Evolutionary conservation across 2,113 vertebrate genomes (phyloP).

Genomic region (Lycocorax pyrrhopterus): DNA sequence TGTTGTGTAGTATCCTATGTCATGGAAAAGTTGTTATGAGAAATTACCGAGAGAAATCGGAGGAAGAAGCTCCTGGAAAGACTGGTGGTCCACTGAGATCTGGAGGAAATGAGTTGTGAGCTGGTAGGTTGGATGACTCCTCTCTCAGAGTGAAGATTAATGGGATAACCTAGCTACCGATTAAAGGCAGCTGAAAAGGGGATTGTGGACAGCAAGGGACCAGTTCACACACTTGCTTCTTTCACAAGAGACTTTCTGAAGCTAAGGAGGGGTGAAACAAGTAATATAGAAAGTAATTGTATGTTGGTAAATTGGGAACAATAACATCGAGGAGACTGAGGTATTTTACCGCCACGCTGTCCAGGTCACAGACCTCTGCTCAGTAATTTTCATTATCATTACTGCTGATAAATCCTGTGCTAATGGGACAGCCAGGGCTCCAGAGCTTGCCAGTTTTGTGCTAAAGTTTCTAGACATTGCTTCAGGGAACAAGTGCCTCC

Average conservation of each 20-base stretch:
- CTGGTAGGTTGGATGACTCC: background rate
- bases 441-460: background rate
- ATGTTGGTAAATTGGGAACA: background rate
- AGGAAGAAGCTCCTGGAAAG: constrained; percentile 38
- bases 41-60: background rate
- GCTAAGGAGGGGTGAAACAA: background rate
- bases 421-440: background rate
- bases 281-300: background rate
- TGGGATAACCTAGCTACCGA: background rate
- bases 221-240: background rate
- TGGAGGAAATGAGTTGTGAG: background rate
- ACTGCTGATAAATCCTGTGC: background rate
- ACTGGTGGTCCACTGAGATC: background rate
- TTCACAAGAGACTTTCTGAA: background rate
- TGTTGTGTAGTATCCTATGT: background rate
- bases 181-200: background rate
- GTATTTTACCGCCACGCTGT: background rate
- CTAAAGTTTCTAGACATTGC: background rate
- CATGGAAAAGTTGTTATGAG: background rate
- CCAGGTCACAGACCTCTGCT: background rate
- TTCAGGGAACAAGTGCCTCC: background rate
- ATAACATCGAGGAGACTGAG: background rate
- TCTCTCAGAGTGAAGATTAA: constrained; percentile 12
- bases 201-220: background rate
- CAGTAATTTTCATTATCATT: background rate